Percentiles rank a stretch among this genome's conserved stretches.
These are phyloP conservation scores for Myotis daubentonii DNA, from an alignment of 2,797 vertebrate genomes.

Conservation along the genomic window DNA sequence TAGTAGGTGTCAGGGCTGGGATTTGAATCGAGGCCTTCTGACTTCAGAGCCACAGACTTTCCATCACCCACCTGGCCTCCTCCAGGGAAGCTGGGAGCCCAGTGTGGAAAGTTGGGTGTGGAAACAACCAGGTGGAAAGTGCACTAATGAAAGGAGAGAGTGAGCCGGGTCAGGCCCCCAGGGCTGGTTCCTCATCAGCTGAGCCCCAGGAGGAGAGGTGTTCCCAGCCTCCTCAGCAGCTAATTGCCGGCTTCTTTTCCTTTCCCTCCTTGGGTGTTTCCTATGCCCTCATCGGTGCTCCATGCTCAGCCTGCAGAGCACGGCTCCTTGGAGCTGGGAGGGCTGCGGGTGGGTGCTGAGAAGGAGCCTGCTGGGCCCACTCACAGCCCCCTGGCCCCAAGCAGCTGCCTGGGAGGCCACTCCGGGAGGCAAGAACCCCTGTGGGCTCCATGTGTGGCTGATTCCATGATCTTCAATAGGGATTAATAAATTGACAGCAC, in stretches of 20 bases:
- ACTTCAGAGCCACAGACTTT: not conserved
- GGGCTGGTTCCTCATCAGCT: conserved; percentile 46
- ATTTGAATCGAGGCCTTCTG: conserved; percentile 15
- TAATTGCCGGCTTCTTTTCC: conserved; percentile 68
- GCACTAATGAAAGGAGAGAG: conserved; percentile 60
- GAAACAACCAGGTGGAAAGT: conserved; percentile 58
- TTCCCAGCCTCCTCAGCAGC: conserved; percentile 60
- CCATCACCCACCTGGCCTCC: not conserved
- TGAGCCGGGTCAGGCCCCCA: not conserved
- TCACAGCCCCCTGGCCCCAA: not conserved
- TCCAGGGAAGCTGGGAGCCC: not conserved
- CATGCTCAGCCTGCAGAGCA: not conserved
- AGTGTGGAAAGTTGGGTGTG: not conserved
- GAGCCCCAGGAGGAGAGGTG: conserved; percentile 52
- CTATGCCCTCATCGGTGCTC: conserved; percentile 8
- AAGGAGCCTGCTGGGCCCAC: not conserved
- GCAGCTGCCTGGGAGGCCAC: not conserved
- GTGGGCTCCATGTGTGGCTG: not conserved
- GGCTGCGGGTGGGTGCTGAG: not conserved
- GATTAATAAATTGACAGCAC: not conserved
- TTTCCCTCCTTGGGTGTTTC: conserved; percentile 58
- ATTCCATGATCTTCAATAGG: not conserved
- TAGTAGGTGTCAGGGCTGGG: not conserved
- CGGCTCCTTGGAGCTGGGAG: not conserved
- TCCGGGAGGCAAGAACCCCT: not conserved